Evolutionary conservation across 2,888 invertebrate genomes (phyloP), one percentile per base, ranked within the genome.

Genomic region (Orthonevra nobilis): DNA sequence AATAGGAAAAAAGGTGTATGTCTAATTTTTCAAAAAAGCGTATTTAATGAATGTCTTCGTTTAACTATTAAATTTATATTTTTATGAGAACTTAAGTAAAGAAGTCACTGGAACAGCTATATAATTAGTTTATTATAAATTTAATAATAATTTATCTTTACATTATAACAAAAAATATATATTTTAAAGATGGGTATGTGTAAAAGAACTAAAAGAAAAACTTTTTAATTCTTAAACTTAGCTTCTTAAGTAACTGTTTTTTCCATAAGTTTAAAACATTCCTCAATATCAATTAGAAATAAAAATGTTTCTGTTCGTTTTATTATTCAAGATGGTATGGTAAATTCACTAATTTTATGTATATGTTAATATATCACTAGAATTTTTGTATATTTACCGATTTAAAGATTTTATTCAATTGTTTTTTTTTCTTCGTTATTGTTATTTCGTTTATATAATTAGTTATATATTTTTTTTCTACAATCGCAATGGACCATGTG

Each of bases 171-270:
- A 15, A 50, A 72, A n/a, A n/a, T n/a, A 54, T 68, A 28, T 73
- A 61, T 73, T 32, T 60, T 68, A 73, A 79, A 73, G 79, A 79
- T 79, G 79, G 79, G 79, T 79, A 79, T 79, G 79, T 79, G 79
- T 79, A 79, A 79, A 79, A 54, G 42, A 79, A 61, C 48, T 69
- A 19, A 14, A 36, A 40, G 52, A 36, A 23, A 23, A 23, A n/a
- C n/a, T n/a, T n/a, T n/a, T n/a, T n/a, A n/a, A n/a, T n/a, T n/a
- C 32, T 54, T 19, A 58, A 70, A 38, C 40, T 58, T 70, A 70
- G 7, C 6, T 38, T 28, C 54, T 64, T 60, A 34, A 9, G 7
- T n/a, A n/a, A n/a, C n/a, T n/a, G n/a, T n/a, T n/a, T n/a, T n/a
- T n/a, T n/a, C n/a, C n/a, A n/a, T 70, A 68, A 40, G 42, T 70